A percentile compares a stretch with the other conserved stretches of the same genome.
These are phyloP conservation scores for Neolamprologus ventralis DNA, from an alignment of 2,113 vertebrate genomes.

Conservation along the genomic window DNA sequence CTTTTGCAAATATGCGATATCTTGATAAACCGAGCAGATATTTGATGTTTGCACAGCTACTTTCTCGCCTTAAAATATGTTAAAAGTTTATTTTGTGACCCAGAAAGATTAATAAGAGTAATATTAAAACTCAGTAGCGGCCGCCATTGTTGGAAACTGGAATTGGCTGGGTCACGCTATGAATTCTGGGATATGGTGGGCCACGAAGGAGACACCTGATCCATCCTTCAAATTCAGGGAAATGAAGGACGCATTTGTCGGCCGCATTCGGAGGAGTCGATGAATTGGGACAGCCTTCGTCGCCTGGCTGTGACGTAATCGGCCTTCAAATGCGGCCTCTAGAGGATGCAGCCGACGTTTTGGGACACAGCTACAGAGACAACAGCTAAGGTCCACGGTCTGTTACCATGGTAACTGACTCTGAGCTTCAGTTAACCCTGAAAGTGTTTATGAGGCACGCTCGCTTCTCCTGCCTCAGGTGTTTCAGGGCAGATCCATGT, in stretches of 20 bases:
- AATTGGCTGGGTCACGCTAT: accelerated
- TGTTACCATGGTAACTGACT: neutral
- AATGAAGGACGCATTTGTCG: neutral
- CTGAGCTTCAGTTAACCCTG: neutral
- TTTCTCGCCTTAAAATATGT: no score
- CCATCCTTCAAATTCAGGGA: neutral
- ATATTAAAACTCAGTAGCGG: accelerated
- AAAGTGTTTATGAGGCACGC: neutral
- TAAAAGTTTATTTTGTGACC: no score
- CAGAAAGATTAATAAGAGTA: no score
- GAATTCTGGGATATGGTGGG: neutral
- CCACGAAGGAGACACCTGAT: neutral
- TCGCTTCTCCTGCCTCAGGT: neutral
- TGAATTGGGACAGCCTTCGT: neutral
- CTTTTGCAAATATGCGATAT: accelerated
- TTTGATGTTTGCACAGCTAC: no score
- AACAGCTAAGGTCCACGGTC: neutral
- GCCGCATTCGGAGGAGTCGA: neutral
- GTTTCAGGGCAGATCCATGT: neutral
- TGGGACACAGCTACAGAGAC: accelerated
- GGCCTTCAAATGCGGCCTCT: accelerated
- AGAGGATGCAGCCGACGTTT: neutral
- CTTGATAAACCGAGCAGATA: no score
- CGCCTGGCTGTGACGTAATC: neutral
- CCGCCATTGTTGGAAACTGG: accelerated